These are phyloP conservation scores for Coenonympha arcania DNA, from an alignment of 2,888 invertebrate species.

Conservation along the genomic window DNA sequence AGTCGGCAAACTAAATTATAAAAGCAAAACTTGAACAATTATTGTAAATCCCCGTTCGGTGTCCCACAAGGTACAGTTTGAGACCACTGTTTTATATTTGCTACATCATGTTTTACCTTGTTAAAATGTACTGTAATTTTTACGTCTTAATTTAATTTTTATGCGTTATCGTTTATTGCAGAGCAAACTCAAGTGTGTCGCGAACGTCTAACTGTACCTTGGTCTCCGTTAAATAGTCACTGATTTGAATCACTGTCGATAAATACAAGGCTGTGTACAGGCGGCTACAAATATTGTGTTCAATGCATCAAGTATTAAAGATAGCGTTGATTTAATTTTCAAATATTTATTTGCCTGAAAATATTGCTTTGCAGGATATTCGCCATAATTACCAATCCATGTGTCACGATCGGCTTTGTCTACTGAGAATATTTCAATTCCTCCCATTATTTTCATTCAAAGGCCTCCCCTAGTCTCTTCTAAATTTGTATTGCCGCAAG, in stretches of 20 bases:
- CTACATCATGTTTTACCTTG: background rate
- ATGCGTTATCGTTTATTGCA: constrained; percentile 17
- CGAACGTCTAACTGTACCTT: constrained; percentile 24
- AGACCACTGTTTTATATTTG: background rate
- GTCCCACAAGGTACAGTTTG: background rate
- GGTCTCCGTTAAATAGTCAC: constrained; percentile 25
- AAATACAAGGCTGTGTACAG: constrained; percentile 15
- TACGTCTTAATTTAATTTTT: constrained; percentile 9
- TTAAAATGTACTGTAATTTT: background rate
- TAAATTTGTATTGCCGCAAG: too few species aligned
- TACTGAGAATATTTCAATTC: too few species aligned
- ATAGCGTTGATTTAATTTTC: too few species aligned
- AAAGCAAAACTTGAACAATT: too few species aligned
- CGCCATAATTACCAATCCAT: too few species aligned
- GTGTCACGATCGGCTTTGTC: too few species aligned
- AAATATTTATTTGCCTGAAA: too few species aligned
- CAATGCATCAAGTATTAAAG: too few species aligned
- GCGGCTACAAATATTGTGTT: background rate
- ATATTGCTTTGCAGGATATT: too few species aligned
- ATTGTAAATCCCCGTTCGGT: background rate
- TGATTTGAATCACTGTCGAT: constrained; percentile 24
- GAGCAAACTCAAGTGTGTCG: constrained; percentile 21
- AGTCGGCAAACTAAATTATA: too few species aligned
- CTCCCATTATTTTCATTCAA: too few species aligned
- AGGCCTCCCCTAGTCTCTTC: too few species aligned